Evolutionary conservation across 2,888 invertebrate species (phyloP), one percentile per base, ranked within the genome.

Genomic region (Entomobrya proxima): DNA sequence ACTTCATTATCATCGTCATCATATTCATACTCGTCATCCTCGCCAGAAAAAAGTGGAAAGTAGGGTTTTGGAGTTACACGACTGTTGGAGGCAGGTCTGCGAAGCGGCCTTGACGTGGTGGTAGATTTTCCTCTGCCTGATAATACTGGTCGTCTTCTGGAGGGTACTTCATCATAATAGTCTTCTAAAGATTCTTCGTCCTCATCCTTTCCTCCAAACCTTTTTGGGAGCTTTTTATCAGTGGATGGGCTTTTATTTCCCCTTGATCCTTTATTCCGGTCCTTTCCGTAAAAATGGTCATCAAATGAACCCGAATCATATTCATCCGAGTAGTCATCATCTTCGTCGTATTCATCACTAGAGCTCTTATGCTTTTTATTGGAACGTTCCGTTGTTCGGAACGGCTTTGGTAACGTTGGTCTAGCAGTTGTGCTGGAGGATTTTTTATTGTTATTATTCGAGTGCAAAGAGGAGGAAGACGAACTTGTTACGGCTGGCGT

Each of bases 11-110:
- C 72, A 30, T 80, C 80, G 18, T 86, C 80, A 24, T 80, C 64
- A 32, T n/a, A n/a, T n/a, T 82, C 72, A 35, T 78, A 67, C 21
- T 81, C 67, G 18, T 80, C 77, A 24, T 82, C 86, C 6, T 85
- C 75, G 27, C 80, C 79, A 24, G 64, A 37, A 64, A 80, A 52
- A 13, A 85, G 21, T 11, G 85, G 85, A 47, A 85, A 85, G 30
- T 40, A 85, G 1, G 85, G 85, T 47, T 85, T 85, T 21, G 85
- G 85, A 1, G 85, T 85, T 2, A 79, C 67, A 4, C 74, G 50
- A n/a, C 69, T 44, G 21, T 37, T 44, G 11, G 58, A 55, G 40
- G 67, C 30, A 6, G 85, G 80, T 81, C 18, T 47, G 0, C 72
- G 61, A n/a, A 1, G 1, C 18, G 77, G 86, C 37, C 37, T 37